These are phyloP conservation scores for Chrysaora quinquecirrha DNA, from an alignment of 30 jellyfish, hydroid and myxozoan species.

Conservation along the genomic window DNA sequence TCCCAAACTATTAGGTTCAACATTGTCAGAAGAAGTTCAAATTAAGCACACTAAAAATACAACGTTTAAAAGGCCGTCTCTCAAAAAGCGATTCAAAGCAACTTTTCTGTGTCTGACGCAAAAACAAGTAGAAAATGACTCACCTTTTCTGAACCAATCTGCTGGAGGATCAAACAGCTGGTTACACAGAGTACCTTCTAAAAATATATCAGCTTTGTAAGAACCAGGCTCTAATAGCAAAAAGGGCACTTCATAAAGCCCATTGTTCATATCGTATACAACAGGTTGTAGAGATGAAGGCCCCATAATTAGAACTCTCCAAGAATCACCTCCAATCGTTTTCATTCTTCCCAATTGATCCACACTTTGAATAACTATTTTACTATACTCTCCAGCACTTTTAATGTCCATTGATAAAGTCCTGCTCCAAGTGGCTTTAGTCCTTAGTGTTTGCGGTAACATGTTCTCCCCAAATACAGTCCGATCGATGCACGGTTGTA, in stretches of 20 bases:
- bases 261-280: slow-evolving; percentile 80
- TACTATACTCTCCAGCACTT: slow-evolving; percentile 90
- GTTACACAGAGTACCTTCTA: slow-evolving; percentile 93
- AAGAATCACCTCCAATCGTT: slow-evolving; percentile 92
- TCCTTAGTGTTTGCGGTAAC: slow-evolving; percentile 36
- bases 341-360: slow-evolving; percentile 50
- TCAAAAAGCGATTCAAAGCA: too few relatives aligned
- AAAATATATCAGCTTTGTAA: slow-evolving; percentile 61
- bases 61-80: too few relatives aligned
- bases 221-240: slow-evolving; percentile 82
- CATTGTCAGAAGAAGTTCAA: too few relatives aligned
- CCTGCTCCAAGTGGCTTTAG: slow-evolving; percentile 56
- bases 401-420: slow-evolving; percentile 41
- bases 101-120: too few relatives aligned
- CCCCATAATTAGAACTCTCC: slow-evolving; percentile 89
- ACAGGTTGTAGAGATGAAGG: slow-evolving; percentile 82
- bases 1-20: too few relatives aligned
- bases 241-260: slow-evolving; percentile 79
- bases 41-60: too few relatives aligned
- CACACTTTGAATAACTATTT: slow-evolving; percentile 61
- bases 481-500: slow-evolving; percentile 73
- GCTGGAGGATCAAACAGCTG: slow-evolving; percentile 87
- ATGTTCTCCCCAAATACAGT: slow-evolving; percentile 66
- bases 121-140: too few relatives aligned
- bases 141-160: slow-evolving; percentile 98